Evolutionary conservation across 2,888 invertebrate genomes (phyloP), one percentile per base, ranked within the genome.

Genomic region (Leptopterna dolabrata): DNA sequence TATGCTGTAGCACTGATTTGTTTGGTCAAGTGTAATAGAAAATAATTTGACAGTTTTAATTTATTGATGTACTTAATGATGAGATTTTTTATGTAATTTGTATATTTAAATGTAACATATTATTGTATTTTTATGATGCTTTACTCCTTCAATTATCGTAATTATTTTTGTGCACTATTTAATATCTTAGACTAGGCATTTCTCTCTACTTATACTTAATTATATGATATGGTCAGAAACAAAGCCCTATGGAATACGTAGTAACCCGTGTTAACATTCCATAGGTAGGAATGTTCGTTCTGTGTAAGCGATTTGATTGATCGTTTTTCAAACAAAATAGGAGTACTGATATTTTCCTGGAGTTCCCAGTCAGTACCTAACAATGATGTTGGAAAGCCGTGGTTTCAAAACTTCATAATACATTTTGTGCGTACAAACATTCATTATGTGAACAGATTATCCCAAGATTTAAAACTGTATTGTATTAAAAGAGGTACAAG

Each of bases 61-160:
- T 83, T 83, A 63, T 83, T 83, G 41, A 29, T 63, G 83, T 83
- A 83, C 83, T 43, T 83, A 81, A 30, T 41, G 63, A 83, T 71
- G 78, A 78, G 78, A 78, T 78, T 78, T 78, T 78, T 30, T 83
- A 63, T 70, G 36, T 83, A 83, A 83, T 83, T 70, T 83, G 83
- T 83, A 83, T 36, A 83, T 83, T 73, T 81, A 81, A 27, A 51
- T 81, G 83, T 83, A 83, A 83, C 47, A 83, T 83, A 83, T 82
- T 63, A 83, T 30, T 83, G 83, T 83, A 83, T 83, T 83, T 82
- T 83, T 83, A 83, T 83, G 41, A 83, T 70, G 43, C 36, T 70
- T 71, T 30, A 47, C 27, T 27, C 27, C 81, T 13, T 81, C 51
- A 27, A 30, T 81, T 81, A 55, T 81, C 81, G n/a, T 14, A 55